Percentiles rank a stretch among this genome's conserved stretches.
phyloP scores from a whole-genome alignment of 2,797 vertebrate species.

The Lemur catta region DNA sequence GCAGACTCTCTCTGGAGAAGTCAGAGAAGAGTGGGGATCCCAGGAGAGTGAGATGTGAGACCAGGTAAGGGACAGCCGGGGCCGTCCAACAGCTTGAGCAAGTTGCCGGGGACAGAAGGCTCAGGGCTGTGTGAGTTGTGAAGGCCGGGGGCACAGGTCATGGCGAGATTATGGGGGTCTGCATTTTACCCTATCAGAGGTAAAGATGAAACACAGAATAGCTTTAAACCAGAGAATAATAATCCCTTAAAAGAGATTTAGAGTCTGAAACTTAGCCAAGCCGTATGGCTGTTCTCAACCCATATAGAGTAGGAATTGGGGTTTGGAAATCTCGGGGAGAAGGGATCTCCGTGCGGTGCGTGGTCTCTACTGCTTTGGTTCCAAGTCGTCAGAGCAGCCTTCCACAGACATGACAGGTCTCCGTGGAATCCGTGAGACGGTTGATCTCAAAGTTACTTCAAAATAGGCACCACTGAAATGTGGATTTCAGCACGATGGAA shows the following conservation, averaged over 20 bases:
- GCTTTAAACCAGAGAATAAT: background rate
- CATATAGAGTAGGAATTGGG: background rate
- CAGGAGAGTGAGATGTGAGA: background rate
- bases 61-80: background rate
- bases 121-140: background rate
- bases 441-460: background rate
- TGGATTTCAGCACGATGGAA: background rate
- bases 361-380: background rate
- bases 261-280: background rate
- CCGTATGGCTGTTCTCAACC: background rate
- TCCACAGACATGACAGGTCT: background rate
- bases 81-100: background rate
- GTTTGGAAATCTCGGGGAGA: background rate
- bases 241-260: background rate
- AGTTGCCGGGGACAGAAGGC: background rate
- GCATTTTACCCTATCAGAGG: background rate
- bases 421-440: background rate
- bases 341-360: background rate
- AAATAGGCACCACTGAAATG: background rate
- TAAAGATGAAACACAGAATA: background rate
- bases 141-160: background rate
- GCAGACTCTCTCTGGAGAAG: background rate
- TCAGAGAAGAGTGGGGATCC: background rate
- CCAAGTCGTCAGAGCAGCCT: background rate
- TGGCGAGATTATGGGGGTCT: background rate